Evolutionary conservation across 1,140 invertebrate genomes (phyloP), one percentile per base, ranked within the genome.

Genomic region (Drosophila obscura): DNA sequence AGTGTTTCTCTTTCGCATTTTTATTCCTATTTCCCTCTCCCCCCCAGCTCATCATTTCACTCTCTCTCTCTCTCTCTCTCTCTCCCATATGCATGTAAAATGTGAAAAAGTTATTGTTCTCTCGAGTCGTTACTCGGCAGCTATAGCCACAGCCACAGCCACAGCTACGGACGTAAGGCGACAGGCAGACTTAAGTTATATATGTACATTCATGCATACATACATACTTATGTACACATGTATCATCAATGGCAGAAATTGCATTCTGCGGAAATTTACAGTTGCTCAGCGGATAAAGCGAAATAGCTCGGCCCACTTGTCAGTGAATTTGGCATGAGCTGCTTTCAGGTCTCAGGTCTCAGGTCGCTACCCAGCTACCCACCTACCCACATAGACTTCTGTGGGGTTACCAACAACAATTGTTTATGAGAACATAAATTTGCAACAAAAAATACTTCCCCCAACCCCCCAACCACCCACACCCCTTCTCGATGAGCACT

Each of bases 291-390:
- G 67, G 35, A 55, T 71, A 48, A 16, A 19, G 15, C 24, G 55
- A 45, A 44, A 26, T 53, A 24, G 19, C 26, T 61, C 8, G 58
- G 19, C 16, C 35, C 55, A 45, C 46, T 66, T 63, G 68, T 73
- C 73, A 77, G 77, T 79, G 77, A 79, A 79, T 79, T 77, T 67
- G 16, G 72, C 67, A 79, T 76, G 73, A 79, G 56, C 66, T 39
- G 35, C 35, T 39, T 9, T 35, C 4, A 35, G 35, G 9, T 13
- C 35, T 39, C 35, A 39, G 35, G 28, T 68, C 46, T 58, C 11
- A 46, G 16, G 46, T 7, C 44, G 15, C 59, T 35, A 19, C 19
- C 19, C 19, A 19, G 19, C 19, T 19, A 19, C 19, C 19, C 19
- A 1, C 19, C 19, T 1, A 1, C 19, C 19, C 19, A 56, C 48